Conservation (phyloP, 2,797 vertebrate species). For the Arrhamphus sclerolepis region DNA sequence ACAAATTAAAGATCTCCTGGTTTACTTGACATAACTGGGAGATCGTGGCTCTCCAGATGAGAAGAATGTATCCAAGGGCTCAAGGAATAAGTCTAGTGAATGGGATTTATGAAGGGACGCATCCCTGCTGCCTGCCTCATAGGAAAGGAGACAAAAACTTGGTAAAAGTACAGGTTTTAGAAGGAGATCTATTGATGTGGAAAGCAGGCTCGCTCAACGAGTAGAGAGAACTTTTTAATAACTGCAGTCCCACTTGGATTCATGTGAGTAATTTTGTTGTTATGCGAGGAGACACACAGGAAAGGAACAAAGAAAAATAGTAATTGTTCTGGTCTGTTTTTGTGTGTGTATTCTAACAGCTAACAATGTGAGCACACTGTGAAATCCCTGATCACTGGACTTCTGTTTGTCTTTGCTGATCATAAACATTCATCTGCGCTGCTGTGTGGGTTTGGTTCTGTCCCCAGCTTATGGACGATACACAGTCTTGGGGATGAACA, state of each 20-base stretch:
- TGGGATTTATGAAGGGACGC: slow-evolving; percentile 28
- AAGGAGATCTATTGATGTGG: slow-evolving; percentile 22
- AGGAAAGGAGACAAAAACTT: slow-evolving; percentile 2
- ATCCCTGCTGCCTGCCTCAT: slow-evolving; percentile 1
- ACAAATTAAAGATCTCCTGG: slow-evolving; percentile 13
- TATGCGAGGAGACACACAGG: slow-evolving; percentile 34
- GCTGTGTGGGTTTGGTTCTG: slow-evolving; percentile 2
- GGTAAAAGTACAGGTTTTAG: slow-evolving; percentile 25
- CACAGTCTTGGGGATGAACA: slow-evolving; percentile 3
- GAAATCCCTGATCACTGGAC: slow-evolving; percentile 48
- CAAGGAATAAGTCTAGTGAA: slow-evolving; percentile 24
- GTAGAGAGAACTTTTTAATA: slow-evolving; percentile 52
- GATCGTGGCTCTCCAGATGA: too few relatives aligned
- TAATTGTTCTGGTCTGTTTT: slow-evolving; percentile 60
- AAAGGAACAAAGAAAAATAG: slow-evolving; percentile 20
- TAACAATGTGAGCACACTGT: slow-evolving; percentile 42
- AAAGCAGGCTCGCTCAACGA: slow-evolving; percentile 36
- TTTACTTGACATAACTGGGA: too few relatives aligned
- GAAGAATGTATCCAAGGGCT: neutral
- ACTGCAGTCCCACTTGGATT: slow-evolving; percentile 47
- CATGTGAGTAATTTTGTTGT: slow-evolving; percentile 40
- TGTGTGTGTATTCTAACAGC: slow-evolving; percentile 42
- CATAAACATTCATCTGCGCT: slow-evolving; percentile 13
- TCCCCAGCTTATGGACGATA: slow-evolving; percentile 5
- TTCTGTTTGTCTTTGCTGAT: slow-evolving; percentile 33